Base-by-base conservation (phyloP, 2,797 vertebrate genomes). In the Centroberyx gerrardi region DNA sequence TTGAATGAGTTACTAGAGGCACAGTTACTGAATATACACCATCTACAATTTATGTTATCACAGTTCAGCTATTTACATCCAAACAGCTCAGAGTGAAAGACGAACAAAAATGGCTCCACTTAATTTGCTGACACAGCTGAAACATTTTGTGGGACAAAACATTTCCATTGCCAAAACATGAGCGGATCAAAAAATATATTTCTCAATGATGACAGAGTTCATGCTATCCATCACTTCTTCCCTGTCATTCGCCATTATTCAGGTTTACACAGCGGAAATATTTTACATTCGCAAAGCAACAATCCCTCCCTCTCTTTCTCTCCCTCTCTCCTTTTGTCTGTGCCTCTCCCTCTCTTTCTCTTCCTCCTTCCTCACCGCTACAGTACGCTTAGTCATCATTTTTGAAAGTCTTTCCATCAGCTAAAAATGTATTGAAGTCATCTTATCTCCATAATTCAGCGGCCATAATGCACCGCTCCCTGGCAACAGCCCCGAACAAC, bases 381-480 rank as follows among this genome's bases (percentile, higher is more conserved):
- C 40, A 56, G 49, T n/a, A 36, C 5, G 44, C 53, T 36, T 28
- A 3, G 28, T 70, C 60, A 70, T 51, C 66, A 31, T 36, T 62
- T 65, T 42, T 27, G 31, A 68, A 76, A 69, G 51, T 40, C 65
- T 38, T 62, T 49, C 51, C 59, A 56, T 75, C 72, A 62, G 72
- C 72, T 38, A 68, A 68, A 40, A 56, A 22, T 46, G 22, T 44
- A 58, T 59, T 64, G 18, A 63, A 78, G 60, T 85, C 80, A 85
- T 81, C 77, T 69, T 73, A 84, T 89, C 76, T 83, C 53, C 55
- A 81, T 83, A 75, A 82, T 86, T 78, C 63, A 80, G 61, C 14
- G 4, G 49, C 62, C 63, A 74, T 22, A 63, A 78, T 62, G 67
- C 69, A 72, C 52, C 74, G 62, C 59, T 66, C 65, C 48, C 66